A percentile compares a stretch with the other conserved stretches of the same genome.
phyloP scores from a whole-genome alignment of 2,797 vertebrate genomes.

The Ammospiza maritima region DNA sequence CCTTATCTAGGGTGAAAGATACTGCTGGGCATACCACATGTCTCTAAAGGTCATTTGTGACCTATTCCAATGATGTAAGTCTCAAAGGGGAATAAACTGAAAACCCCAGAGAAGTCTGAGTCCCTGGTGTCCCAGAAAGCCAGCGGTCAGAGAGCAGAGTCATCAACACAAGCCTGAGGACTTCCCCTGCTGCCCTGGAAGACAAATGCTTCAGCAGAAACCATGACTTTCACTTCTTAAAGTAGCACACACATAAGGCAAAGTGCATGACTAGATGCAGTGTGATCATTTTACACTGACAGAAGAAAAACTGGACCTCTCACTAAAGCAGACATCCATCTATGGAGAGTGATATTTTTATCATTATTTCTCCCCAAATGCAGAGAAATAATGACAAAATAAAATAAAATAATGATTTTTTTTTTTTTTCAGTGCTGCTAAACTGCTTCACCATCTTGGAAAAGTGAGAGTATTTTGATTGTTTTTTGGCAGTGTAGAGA shows the following conservation, averaged over 20 bases:
- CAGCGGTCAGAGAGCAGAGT: neutral
- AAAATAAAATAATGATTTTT: neutral
- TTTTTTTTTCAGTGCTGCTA: neutral
- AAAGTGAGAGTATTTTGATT: neutral
- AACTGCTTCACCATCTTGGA: neutral
- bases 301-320: neutral
- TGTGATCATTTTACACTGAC: neutral
- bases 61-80: neutral
- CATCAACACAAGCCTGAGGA: neutral
- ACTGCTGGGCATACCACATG: neutral
- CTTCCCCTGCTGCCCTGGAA: neutral
- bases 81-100: neutral
- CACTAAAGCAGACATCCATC: neutral
- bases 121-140: neutral
- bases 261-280: neutral
- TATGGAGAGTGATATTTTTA: neutral
- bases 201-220: neutral
- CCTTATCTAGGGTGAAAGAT: neutral
- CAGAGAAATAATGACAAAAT: too few relatives aligned
- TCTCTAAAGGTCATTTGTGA: neutral
- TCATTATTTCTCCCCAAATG: neutral
- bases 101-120: neutral
- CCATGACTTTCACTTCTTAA: constrained; percentile 38
- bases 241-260: neutral
- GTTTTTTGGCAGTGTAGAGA: neutral